These are phyloP conservation scores for Alosa alosa DNA, from an alignment of 2,113 vertebrate genomes.

Conservation along the genomic window DNA sequence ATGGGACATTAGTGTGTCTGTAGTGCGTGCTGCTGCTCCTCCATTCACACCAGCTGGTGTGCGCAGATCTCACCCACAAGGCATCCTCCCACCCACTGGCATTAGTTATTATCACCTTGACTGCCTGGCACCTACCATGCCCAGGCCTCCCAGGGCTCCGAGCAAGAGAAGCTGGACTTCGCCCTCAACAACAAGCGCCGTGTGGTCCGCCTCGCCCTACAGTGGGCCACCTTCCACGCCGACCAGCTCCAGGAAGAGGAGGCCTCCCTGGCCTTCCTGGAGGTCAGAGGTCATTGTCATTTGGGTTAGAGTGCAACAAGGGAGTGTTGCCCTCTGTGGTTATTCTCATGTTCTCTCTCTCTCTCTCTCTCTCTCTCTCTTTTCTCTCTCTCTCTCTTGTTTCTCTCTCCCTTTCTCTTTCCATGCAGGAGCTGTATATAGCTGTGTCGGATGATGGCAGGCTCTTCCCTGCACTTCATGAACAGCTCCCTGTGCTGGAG, in stretches of 20 bases:
- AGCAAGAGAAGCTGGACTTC: conserved; percentile 95
- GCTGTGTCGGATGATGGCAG: conserved; percentile 89
- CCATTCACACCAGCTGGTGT: background rate
- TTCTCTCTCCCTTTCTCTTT: background rate
- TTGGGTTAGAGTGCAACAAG: background rate
- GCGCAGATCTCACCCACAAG: background rate
- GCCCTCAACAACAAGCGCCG: conserved; percentile 93
- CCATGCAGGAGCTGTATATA: conserved; percentile 86
- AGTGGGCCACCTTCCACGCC: conserved; percentile 83
- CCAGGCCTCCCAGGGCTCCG: conserved; percentile 90
- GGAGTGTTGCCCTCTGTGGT: background rate
- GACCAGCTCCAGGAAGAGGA: conserved; percentile 89
- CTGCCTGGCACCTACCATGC: conserved; percentile 84
- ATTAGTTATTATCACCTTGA: conserved; percentile 75
- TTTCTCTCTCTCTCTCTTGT: background rate
- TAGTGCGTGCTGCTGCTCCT: background rate
- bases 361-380: background rate
- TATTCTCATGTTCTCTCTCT: background rate
- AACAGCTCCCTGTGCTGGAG: conserved; percentile 87
- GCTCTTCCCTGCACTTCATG: conserved; percentile 80
- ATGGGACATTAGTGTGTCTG: background rate
- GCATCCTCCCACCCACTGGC: background rate
- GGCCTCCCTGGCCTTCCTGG: conserved; percentile 80
- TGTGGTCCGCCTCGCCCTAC: conserved; percentile 87
- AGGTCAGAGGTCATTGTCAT: conserved; percentile 70